These are phyloP conservation scores for Pseudotriccus pelzelni DNA, from an alignment of 2,797 vertebrate species.

Conservation along the genomic window DNA sequence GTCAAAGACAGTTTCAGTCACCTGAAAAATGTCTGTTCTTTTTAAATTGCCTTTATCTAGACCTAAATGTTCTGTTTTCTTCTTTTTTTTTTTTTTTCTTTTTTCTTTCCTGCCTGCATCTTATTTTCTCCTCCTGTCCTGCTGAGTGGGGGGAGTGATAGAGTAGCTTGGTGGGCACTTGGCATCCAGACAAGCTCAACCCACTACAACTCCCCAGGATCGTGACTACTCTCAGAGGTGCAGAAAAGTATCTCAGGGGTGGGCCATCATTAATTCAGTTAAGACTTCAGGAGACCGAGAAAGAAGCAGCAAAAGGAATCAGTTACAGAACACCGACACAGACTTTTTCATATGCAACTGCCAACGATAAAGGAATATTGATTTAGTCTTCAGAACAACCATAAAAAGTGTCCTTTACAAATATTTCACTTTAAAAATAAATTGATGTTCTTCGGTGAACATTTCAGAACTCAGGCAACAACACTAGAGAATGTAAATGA, in stretches of 20 bases:
- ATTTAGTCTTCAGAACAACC: background rate
- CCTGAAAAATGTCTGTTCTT: background rate
- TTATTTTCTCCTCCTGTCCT: background rate
- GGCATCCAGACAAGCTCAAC: background rate
- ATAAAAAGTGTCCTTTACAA: background rate
- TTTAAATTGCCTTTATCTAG: background rate
- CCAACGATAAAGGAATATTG: background rate
- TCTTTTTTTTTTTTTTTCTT: too few species aligned
- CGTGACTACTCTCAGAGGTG: background rate
- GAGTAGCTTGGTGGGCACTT: background rate
- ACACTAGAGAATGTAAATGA: background rate
- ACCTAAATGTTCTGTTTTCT: background rate
- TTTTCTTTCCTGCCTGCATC: background rate
- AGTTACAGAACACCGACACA: background rate
- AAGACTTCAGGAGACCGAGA: background rate
- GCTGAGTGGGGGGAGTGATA: background rate
- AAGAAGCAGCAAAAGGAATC: background rate
- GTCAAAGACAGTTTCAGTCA: background rate
- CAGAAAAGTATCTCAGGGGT: background rate
- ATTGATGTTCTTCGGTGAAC: background rate
- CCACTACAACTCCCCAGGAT: background rate
- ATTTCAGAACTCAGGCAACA: background rate
- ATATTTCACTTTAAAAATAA: background rate
- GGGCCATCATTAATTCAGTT: background rate
- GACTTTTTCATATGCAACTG: background rate